Evolutionary conservation across 2,888 invertebrate species (phyloP).

Genomic region (Piscicola geometra): DNA sequence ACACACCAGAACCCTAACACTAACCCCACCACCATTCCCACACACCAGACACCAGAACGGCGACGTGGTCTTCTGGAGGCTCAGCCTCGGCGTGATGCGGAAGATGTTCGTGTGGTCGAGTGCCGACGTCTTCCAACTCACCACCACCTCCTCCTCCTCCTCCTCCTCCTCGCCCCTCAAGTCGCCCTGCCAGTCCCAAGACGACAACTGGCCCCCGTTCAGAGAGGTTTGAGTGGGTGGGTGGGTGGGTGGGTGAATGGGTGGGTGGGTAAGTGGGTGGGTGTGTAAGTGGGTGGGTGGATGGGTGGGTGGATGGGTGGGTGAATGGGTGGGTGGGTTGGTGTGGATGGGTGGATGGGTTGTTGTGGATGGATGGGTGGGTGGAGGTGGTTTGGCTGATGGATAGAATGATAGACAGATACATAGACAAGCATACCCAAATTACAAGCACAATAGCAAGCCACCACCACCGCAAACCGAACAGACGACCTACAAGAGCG

Average conservation of each 20-base stretch:
- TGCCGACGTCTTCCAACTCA: conserved; percentile 49
- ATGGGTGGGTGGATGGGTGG: conserved; percentile 5
- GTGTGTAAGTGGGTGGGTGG: conserved; percentile 12
- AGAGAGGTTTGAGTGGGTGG: conserved; percentile 63
- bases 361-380: conserved; percentile 6
- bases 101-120: conserved; percentile 46
- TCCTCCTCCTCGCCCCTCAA: not conserved
- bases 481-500: conserved; percentile 4
- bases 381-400: no score
- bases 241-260: no score
- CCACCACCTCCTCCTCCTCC: not conserved
- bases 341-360: conserved; percentile 17
- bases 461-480: no score
- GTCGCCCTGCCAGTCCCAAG: conserved; percentile 48
- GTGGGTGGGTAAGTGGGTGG: not conserved
- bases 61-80: conserved; percentile 90
- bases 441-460: no score
- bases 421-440: no score
- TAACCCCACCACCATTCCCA: no score
- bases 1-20: no score
- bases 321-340: not conserved
- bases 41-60: conserved; percentile 92
- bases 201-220: conserved; percentile 93
- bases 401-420: no score
- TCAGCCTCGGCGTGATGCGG: conserved; percentile 51